phyloP scores from a whole-genome alignment of 2,888 invertebrate species.

The Drosophila nigricruria region DNA sequence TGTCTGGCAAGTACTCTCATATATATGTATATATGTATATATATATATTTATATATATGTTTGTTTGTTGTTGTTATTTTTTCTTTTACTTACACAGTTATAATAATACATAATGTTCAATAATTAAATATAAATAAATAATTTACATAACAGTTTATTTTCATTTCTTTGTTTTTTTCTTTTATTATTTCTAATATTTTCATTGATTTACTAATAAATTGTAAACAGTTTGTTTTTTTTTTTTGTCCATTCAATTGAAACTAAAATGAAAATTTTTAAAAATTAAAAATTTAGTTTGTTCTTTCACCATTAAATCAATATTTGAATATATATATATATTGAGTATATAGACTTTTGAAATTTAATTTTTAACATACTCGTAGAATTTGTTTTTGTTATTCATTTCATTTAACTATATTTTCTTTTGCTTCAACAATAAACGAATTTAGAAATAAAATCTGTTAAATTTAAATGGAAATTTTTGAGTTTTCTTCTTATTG shows the following conservation, averaged over 20 bases:
- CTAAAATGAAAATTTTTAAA: conserved; percentile 1
- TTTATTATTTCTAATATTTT: conserved; percentile 49
- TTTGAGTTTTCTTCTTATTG: conserved; percentile 12
- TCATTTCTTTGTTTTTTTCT: conserved; percentile 38
- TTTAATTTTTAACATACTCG: conserved; percentile 56
- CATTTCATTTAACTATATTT: conserved; percentile 48
- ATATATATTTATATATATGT: background rate
- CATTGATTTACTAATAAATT: conserved; percentile 65
- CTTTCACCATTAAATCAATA: conserved; percentile 34
- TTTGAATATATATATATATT: conserved; percentile 54
- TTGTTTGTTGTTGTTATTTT: conserved; percentile 11
- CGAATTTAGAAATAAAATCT: conserved; percentile 37
- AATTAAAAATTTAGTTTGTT: conserved; percentile 44
- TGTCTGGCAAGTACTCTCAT: conserved; percentile 42
- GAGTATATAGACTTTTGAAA: conserved; percentile 63
- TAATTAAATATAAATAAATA: conserved; percentile 76
- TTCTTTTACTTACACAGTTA: conserved; percentile 74
- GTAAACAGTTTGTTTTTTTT: conserved; percentile 48
- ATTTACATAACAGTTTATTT: conserved; percentile 82
- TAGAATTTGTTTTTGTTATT: conserved; percentile 44
- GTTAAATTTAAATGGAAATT: conserved; percentile 22
- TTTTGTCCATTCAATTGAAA: conserved; percentile 23
- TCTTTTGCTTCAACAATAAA: conserved; percentile 58
- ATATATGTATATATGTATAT: background rate
- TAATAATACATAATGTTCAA: conserved; percentile 57